Evolutionary conservation across 1,140 invertebrate species (phyloP).

Genomic region (Drosophila setifemur): DNA sequence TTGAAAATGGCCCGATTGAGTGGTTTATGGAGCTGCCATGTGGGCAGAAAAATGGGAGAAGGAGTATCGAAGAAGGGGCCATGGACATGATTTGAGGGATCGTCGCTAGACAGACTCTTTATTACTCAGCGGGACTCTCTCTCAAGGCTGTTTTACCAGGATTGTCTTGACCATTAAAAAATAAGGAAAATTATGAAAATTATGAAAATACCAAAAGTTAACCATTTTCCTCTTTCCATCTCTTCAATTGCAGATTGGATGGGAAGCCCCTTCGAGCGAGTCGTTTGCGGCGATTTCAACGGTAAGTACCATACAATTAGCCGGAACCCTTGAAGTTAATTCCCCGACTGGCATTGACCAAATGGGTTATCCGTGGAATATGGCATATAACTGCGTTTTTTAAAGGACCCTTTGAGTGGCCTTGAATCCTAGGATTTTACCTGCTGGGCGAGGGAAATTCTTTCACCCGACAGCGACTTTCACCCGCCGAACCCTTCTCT

Average conservation of each 20-base stretch:
- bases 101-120: not conserved
- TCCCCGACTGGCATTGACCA: conserved; percentile 44
- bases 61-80: not conserved
- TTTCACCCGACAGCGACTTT: conserved; percentile 28
- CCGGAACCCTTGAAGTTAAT: conserved; percentile 65
- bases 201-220: conserved; percentile 26
- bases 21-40: conserved; percentile 51
- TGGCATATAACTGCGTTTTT: conserved; percentile 48
- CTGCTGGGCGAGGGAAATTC: too few relatives aligned
- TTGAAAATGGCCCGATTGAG: conserved; percentile 55
- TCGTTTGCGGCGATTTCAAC: conserved; percentile 94
- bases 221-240: conserved; percentile 49
- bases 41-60: not conserved
- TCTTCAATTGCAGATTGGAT: conserved; percentile 91
- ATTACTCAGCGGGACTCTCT: conserved; percentile 12
- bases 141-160: conserved; percentile 41
- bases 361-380: conserved; percentile 65
- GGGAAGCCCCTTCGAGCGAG: conserved; percentile 92
- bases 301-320: conserved; percentile 84
- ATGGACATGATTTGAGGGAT: conserved; percentile 34
- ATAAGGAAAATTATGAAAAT: conserved; percentile 12
- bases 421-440: conserved; percentile 45
- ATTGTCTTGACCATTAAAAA: conserved; percentile 13
- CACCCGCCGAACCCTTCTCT: conserved; percentile 54
- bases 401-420: conserved; percentile 30